Evolutionary conservation across 2,888 invertebrate genomes (phyloP).

Genomic region (Clitarchus hookeri): DNA sequence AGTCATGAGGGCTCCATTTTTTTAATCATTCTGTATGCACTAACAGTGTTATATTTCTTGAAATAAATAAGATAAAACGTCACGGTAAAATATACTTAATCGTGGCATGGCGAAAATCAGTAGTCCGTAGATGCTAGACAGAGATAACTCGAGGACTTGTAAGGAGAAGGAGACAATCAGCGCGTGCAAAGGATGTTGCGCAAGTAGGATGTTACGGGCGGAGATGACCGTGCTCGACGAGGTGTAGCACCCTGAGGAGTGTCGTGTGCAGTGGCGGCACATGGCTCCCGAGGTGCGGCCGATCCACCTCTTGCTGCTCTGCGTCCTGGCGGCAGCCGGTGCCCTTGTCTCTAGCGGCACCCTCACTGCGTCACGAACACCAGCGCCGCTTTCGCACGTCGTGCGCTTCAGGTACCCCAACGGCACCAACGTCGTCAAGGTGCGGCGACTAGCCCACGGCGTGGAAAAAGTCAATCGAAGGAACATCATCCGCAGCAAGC

Average conservation of each 20-base stretch:
- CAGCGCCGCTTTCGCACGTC: not conserved
- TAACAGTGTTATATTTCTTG: no score
- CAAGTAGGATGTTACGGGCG: not conserved
- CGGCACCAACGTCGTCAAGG: not conserved
- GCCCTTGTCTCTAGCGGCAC: not conserved
- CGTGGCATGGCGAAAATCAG: no score
- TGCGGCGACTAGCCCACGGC: not conserved
- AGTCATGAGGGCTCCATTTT: no score
- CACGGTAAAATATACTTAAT: no score
- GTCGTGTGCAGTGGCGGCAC: not conserved
- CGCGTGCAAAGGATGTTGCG: conserved; percentile 14
- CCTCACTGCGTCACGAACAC: not conserved
- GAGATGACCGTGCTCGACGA: not conserved
- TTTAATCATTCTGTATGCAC: no score
- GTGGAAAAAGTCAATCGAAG: not conserved
- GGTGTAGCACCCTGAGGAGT: not conserved
- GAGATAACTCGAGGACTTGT: no score
- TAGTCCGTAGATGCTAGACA: no score
- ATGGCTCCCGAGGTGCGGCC: not conserved
- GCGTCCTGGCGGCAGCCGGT: not conserved
- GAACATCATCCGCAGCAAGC: not conserved
- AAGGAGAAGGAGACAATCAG: not conserved
- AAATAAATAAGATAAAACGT: no score
- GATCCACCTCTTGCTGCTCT: not conserved
- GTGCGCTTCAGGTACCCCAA: not conserved